Percentiles rank a stretch among this genome's conserved stretches.
phyloP scores from a whole-genome alignment of 2,113 vertebrate genomes.

The Otolemur garnettii region DNA sequence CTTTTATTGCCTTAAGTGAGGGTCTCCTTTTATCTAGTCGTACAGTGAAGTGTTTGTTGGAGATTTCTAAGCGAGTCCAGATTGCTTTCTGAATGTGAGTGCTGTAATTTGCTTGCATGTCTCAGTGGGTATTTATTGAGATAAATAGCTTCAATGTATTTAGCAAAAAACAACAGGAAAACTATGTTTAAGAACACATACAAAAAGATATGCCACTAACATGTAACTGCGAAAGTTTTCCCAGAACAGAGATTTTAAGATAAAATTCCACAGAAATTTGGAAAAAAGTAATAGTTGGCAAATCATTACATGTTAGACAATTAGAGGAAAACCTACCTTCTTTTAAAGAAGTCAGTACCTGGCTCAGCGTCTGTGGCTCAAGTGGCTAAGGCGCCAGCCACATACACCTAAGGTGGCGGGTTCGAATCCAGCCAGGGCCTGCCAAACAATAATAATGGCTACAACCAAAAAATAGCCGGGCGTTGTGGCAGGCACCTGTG shows the following conservation, averaged over 20 bases:
- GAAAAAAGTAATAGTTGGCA: neutral
- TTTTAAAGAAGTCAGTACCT: neutral
- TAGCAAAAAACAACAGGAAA: constrained; percentile 49
- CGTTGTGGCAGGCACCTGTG: no score
- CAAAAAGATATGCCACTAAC: neutral
- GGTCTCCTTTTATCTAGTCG: neutral
- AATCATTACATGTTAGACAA: no score
- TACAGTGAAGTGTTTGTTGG: neutral
- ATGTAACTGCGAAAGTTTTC: neutral
- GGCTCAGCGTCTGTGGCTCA: no score
- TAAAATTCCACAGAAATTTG: constrained; percentile 1
- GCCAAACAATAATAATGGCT: no score
- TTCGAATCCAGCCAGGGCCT: no score
- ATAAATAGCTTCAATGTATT: neutral
- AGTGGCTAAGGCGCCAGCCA: no score
- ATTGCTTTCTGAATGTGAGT: neutral
- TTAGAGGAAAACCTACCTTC: neutral
- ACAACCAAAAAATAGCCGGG: no score
- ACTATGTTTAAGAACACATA: neutral
- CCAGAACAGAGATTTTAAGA: neutral
- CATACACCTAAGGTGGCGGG: no score
- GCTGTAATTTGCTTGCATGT: neutral
- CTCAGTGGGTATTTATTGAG: neutral
- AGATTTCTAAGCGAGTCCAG: neutral
- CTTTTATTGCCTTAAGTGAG: neutral